Evolutionary conservation across 2,888 invertebrate genomes (phyloP).

Genomic region (Aproaerema taeniolella): DNA sequence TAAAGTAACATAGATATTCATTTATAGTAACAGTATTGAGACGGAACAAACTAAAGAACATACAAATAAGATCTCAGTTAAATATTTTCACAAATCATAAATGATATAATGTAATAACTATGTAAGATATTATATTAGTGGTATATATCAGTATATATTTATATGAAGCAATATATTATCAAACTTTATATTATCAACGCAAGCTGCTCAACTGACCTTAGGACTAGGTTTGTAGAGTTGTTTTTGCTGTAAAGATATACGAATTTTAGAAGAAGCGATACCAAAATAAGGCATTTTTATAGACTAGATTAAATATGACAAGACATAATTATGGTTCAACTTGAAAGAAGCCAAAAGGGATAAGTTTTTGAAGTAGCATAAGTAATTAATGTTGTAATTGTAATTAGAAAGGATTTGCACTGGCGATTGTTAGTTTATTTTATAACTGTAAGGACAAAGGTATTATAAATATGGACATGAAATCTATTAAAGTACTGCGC

Average conservation of each 20-base stretch:
- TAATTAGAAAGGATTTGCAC: slow-evolving; percentile 4
- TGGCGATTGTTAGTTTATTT: no score
- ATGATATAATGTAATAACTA: slow-evolving; percentile 35
- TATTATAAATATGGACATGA: no score
- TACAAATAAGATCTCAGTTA: slow-evolving; percentile 57
- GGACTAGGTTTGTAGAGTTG: slow-evolving; percentile 26
- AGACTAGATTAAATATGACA: slow-evolving; percentile 49
- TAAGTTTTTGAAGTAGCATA: slow-evolving; percentile 56
- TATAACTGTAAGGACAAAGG: no score
- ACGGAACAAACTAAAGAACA: slow-evolving; percentile 59
- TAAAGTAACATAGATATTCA: slow-evolving; percentile 31
- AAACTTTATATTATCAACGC: no score
- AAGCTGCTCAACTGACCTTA: slow-evolving; percentile 31
- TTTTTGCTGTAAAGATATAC: slow-evolving; percentile 33
- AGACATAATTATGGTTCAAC: slow-evolving; percentile 75
- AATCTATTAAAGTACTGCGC: no score
- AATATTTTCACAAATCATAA: slow-evolving; percentile 53
- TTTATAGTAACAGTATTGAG: slow-evolving; percentile 52
- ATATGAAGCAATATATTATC: slow-evolving; percentile 17
- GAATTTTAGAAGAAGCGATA: slow-evolving; percentile 54
- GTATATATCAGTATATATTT: slow-evolving; percentile 26
- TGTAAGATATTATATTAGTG: slow-evolving; percentile 48
- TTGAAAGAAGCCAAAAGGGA: slow-evolving; percentile 76
- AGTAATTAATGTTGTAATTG: slow-evolving; percentile 17
- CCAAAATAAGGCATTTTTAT: slow-evolving; percentile 67